These are phyloP conservation scores for Sipha flava DNA, from an alignment of 1,140 invertebrate species.

Conservation along the genomic window DNA sequence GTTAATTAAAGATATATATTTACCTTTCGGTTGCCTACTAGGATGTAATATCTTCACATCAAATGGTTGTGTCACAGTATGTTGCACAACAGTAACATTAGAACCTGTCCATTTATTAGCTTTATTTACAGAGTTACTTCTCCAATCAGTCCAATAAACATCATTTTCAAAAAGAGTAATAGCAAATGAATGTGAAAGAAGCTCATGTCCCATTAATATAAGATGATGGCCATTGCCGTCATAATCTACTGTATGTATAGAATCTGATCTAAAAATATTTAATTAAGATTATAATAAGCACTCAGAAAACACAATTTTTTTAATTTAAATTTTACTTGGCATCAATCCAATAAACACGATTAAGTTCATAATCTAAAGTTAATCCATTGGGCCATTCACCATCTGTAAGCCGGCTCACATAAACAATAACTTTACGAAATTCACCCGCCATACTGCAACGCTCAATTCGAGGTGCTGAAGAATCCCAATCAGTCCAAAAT, in stretches of 20 bases:
- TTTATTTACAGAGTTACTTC: conserved; percentile 53
- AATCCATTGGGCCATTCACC: conserved; percentile 63
- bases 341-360: conserved; percentile 60
- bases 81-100: conserved; percentile 50
- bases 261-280: conserved; percentile 56
- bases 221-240: conserved; percentile 49
- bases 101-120: conserved; percentile 60
- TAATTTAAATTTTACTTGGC: conserved; percentile 47
- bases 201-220: conserved; percentile 50
- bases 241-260: conserved; percentile 68
- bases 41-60: conserved; percentile 59
- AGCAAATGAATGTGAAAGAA: conserved; percentile 57
- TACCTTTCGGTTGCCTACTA: conserved; percentile 51
- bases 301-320: background rate
- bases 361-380: conserved; percentile 53
- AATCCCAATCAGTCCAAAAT: conserved; percentile 59
- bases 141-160: conserved; percentile 64
- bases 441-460: conserved; percentile 54
- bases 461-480: conserved; percentile 52
- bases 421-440: conserved; percentile 46
- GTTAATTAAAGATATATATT: conserved; percentile 22
- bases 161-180: conserved; percentile 55
- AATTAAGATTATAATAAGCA: background rate
- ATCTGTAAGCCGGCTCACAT: conserved; percentile 47
- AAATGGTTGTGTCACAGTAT: conserved; percentile 57